Conservation (phyloP, 2,797 vertebrate species). For the Mareca penelope region DNA sequence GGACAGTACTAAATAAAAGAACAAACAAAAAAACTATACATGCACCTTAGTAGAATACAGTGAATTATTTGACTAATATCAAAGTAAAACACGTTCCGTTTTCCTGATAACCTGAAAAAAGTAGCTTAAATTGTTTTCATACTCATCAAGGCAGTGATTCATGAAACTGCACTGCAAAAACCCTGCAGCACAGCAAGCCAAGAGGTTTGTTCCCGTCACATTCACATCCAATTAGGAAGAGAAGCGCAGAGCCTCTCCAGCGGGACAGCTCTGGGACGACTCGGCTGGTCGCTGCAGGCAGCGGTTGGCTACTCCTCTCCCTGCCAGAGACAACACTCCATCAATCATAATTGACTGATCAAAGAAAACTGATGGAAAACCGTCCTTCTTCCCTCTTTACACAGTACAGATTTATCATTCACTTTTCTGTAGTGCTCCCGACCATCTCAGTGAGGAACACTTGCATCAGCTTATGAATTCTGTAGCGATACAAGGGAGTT, state of each 20-base stretch:
- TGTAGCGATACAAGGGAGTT: background rate
- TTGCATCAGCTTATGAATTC: background rate
- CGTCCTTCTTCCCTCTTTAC: no score
- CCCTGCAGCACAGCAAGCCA: background rate
- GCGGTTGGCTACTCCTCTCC: background rate
- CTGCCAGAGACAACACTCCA: background rate
- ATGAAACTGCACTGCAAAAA: background rate
- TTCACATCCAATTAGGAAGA: accelerated
- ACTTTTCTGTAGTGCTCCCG: background rate
- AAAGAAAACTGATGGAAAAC: background rate
- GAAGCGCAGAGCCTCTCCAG: background rate
- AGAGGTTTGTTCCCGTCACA: background rate
- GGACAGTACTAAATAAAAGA: background rate
- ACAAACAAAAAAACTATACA: background rate
- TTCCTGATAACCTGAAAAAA: background rate
- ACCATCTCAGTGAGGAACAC: background rate
- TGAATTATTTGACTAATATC: background rate
- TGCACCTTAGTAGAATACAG: no score
- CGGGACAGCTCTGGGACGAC: background rate
- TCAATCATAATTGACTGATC: accelerated
- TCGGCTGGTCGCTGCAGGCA: background rate
- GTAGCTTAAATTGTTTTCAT: background rate
- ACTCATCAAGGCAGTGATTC: background rate
- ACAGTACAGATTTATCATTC: background rate
- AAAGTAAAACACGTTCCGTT: background rate